Evolutionary conservation across 2,888 invertebrate species (phyloP), one percentile per base, ranked within the genome.

Genomic region (Schizotus pectinicornis): DNA sequence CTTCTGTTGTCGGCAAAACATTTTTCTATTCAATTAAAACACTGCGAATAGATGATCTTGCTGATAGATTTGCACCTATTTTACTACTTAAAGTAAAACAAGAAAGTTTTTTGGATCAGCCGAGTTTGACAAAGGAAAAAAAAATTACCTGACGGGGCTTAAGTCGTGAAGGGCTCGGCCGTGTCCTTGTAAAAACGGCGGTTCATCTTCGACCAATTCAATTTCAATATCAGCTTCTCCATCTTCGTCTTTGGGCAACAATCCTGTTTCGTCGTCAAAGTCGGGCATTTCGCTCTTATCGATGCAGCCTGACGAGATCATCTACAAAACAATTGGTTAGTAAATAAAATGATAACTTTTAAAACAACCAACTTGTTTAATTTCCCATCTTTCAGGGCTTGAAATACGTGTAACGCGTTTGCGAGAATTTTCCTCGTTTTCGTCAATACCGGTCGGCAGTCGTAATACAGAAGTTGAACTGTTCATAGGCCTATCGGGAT

Each of bases 221-320:
- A 99, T 98, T 82, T 97, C 96, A 50, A 96, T 89, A 74, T 99
- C 99, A 52, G 98, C 99, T 76, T 98, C 98, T 13, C 93, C 94
- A 56, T 93, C 93, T 70, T 94, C 94, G 67, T 94, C 92, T 77
- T 95, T 94, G 0, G 95, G 95, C 43, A 97, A 77, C 3, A 92
- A 79, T 36, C 98, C 98, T 7, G 94, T 94, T 76, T 98, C 98
- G 58, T 95, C 97, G 76, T 99, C 98, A 77, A 98, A 98, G 77
- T 98, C 98, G 0, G 98, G 98, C 60, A 98, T 79, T 76, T 98
- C 98, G 67, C 93, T 93, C 73, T 94, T 91, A 75, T 95, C 94
- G 57, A 96, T 89, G 35, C 93, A 94, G 31, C 91, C 93, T 0
- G 95, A 96, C 6, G 94, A 91, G 68, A 94, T 88, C 95, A 98